Evolutionary conservation across 1,140 invertebrate species (phyloP), one percentile per base, ranked within the genome.

Genomic region (Epicauta chinensis): DNA sequence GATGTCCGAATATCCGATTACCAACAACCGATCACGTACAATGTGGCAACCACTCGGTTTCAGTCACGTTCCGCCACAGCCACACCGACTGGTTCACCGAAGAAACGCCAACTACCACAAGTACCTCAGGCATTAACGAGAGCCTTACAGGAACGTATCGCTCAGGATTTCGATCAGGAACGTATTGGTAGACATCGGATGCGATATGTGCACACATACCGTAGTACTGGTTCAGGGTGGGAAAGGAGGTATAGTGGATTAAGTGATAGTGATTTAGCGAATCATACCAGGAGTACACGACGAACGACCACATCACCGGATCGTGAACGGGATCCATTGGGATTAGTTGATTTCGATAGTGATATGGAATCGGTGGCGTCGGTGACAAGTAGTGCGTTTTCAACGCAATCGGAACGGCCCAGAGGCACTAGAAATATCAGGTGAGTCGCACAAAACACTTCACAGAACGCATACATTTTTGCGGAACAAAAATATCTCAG

Each of bases 31-130:
- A 53, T 50, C 11, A 50, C 60, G 13, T 56, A 58, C 13, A 46
- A 56, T 30, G 43, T 44, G 14, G 35, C 38, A 37, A 34, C 45
- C 75, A 23, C 74, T 46, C 79, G 84, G 56, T 87, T 87, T 64
- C 81, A 84, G 65, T 90, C 88, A 17, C 81, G 88, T 32, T 93
- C 90, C 36, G 88, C 89, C 31, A 93, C 89, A 29, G 89, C 88
- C 23, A 94, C 92, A n/a, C 92, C 92, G 38, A 91, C 91, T 17
- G 91, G 91, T 34, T 95, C 92, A 30, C 92, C 93, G 16, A 95
- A 96, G 75, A 97, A 96, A 74, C 78, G 94, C 53, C 93, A 97
- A 75, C 79, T 97, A 58, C 94, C 94, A 57, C 89, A 92, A 73
- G 92, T 96, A 65, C 91, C 88, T 64, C 73, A 74, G 52, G 65